A percentile compares a stretch with the other conserved stretches of the same genome.
These are phyloP conservation scores for Caerostris darwini DNA, from an alignment of 1,140 invertebrate genomes.

Conservation along the genomic window DNA sequence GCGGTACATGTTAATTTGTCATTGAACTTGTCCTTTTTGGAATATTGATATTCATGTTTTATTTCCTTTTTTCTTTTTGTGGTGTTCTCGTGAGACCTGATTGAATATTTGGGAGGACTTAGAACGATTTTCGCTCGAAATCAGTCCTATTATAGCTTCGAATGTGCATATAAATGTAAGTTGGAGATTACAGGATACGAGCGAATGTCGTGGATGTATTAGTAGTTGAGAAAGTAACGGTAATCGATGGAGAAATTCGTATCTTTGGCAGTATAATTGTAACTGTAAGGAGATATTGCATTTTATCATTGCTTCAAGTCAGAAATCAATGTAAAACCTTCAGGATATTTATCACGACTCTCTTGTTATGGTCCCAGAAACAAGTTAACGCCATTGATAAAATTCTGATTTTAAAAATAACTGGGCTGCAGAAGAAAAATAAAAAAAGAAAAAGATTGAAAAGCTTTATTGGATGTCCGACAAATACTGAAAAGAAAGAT, in stretches of 20 bases:
- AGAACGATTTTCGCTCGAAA: constrained; percentile 53
- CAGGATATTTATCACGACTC: constrained; percentile 28
- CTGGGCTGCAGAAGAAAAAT: neutral
- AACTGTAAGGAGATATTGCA: constrained; percentile 52
- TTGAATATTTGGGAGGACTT: constrained; percentile 61
- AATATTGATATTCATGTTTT: constrained; percentile 64
- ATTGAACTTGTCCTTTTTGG: neutral
- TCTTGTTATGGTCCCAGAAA: neutral
- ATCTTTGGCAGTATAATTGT: constrained; percentile 53
- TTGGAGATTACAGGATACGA: constrained; percentile 51
- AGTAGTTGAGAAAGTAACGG: constrained; percentile 39
- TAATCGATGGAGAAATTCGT: constrained; percentile 56
- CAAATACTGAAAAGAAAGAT: neutral
- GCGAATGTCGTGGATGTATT: constrained; percentile 32
- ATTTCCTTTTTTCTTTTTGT: neutral
- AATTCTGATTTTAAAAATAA: constrained; percentile 21
- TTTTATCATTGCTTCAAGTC: constrained; percentile 49
- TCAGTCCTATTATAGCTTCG: constrained; percentile 36
- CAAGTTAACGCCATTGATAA: neutral
- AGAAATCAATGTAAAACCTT: constrained; percentile 44
- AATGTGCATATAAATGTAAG: constrained; percentile 59
- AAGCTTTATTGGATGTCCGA: neutral
- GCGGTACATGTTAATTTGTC: neutral
- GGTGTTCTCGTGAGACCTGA: constrained; percentile 23
- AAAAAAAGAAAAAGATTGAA: neutral